Base-by-base conservation (phyloP, 2,797 vertebrate genomes). In the Oreochromis mossambicus region DNA sequence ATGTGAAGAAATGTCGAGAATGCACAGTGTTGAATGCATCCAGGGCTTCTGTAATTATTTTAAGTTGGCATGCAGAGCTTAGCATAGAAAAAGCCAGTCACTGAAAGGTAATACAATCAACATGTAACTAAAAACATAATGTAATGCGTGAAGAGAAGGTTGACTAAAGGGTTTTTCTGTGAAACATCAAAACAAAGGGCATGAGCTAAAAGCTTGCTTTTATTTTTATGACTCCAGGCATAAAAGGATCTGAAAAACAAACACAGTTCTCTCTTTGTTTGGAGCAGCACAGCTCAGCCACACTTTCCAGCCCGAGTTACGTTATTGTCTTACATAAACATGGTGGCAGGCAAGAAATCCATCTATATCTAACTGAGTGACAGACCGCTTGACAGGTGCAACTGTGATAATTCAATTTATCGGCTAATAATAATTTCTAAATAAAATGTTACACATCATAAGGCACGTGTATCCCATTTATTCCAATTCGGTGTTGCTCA, bases 401-500 rank as follows among this genome's bases (percentile, higher is more conserved):
- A 79, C 88, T 81, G 89, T 90, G 81, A 88, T 90, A 75, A 86
- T 83, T 90, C 80, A 83, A 82, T 86, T 78, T 91, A 78, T 87
- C 61, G 46, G 56, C 86, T 73, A 48, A 86, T 89, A 91, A 87
- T 84, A 75, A 89, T 91, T 90, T 50, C 77, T 54, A 84, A 92
- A 93, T 90, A 89, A 94, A 91, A 90, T 32, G 68, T 46, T 70
- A 80, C n/a, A 46, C 12, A 36, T 85, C 80, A 79, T 63, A 77
- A 78, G 48, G 51, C 6, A 12, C 7, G 9, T 86, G 70, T 55
- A 50, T 86, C 54, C 82, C 70, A 85, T 93, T 94, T 77, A 86
- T 88, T 87, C 75, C 84, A 82, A 75, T 82, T 54, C 83, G 75
- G 83, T 66, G 38, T 87, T 87, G 87, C 89, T 92, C 93, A 92